phyloP scores from a whole-genome alignment of 2,797 vertebrate genomes.

The Tolypeutes matacus region DNA sequence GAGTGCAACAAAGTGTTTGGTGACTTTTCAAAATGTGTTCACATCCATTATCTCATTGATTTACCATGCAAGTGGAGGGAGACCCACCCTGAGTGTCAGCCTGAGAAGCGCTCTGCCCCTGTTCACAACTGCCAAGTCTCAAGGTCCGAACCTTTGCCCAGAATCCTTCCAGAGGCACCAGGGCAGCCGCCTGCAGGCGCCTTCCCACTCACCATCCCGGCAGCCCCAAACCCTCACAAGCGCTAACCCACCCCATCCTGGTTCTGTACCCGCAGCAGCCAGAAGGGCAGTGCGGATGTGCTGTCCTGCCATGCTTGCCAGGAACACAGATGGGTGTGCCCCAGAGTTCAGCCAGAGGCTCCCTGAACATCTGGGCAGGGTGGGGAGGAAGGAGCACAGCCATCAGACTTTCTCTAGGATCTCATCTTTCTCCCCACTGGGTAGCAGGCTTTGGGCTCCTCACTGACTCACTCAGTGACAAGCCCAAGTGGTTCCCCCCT shows the following conservation, averaged over 20 bases:
- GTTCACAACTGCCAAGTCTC: constrained; percentile 36
- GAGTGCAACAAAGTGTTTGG: background rate
- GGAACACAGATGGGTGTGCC: constrained; percentile 67
- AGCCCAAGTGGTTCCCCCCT: background rate
- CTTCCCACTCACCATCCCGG: background rate
- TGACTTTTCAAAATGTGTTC: constrained; percentile 46
- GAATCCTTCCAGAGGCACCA: accelerated
- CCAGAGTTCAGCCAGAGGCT: constrained; percentile 71
- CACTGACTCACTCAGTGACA: constrained; percentile 61
- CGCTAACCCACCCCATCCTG: background rate
- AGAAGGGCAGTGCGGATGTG: background rate
- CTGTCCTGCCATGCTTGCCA: constrained; percentile 5
- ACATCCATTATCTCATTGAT: constrained; percentile 76
- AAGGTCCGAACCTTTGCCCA: background rate
- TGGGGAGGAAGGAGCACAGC: constrained; percentile 53
- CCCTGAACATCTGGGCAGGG: constrained; percentile 80
- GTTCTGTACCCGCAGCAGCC: background rate
- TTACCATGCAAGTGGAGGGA: constrained; percentile 24
- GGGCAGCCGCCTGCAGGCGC: background rate
- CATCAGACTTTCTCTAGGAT: background rate
- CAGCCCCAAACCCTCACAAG: background rate
- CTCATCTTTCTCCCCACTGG: constrained; percentile 68
- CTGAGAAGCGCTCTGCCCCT: background rate
- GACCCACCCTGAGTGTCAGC: constrained; percentile 74
- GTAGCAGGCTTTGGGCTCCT: background rate